Conservation (phyloP, 2,797 vertebrate species). For the Enteromius anoplus region DNA sequence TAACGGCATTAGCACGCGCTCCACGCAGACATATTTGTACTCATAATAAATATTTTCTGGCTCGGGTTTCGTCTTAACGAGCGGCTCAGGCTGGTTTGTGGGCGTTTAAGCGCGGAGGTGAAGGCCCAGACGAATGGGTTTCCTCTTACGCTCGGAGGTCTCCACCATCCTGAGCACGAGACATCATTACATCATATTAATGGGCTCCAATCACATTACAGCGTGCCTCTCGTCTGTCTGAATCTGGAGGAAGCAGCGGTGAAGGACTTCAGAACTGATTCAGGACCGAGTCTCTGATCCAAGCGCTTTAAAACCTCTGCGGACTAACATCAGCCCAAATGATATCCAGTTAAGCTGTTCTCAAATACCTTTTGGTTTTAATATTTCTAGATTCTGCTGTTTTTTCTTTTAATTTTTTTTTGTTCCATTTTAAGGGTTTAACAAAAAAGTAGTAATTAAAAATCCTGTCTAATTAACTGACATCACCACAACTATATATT, state of each 20-base stretch:
- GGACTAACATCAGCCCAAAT: neutral
- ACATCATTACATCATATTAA: constrained; percentile 76
- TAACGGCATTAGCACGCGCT: constrained; percentile 67
- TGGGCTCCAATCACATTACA: constrained; percentile 72
- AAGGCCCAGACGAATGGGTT: constrained; percentile 59
- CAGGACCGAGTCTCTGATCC: neutral
- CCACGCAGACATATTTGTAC: constrained; percentile 69
- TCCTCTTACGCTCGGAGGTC: constrained; percentile 53
- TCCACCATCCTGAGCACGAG: constrained; percentile 63
- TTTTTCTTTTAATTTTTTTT: neutral
- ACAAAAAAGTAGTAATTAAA: neutral
- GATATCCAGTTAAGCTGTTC: neutral
- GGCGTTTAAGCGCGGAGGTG: constrained; percentile 49
- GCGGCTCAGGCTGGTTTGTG: constrained; percentile 60
- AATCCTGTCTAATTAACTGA: neutral
- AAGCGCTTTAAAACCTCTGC: neutral
- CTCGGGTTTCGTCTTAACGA: constrained; percentile 66
- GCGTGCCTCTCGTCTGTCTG: constrained; percentile 58
- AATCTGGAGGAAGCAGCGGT: neutral
- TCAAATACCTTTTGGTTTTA: neutral
- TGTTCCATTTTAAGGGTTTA: neutral
- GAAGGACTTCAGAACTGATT: constrained; percentile 4
- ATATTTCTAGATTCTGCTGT: neutral
- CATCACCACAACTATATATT: neutral
- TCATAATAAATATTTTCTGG: constrained; percentile 65